Base-by-base conservation (phyloP, 2,113 vertebrate genomes). In the Cynopterus brachyotis region DNA sequence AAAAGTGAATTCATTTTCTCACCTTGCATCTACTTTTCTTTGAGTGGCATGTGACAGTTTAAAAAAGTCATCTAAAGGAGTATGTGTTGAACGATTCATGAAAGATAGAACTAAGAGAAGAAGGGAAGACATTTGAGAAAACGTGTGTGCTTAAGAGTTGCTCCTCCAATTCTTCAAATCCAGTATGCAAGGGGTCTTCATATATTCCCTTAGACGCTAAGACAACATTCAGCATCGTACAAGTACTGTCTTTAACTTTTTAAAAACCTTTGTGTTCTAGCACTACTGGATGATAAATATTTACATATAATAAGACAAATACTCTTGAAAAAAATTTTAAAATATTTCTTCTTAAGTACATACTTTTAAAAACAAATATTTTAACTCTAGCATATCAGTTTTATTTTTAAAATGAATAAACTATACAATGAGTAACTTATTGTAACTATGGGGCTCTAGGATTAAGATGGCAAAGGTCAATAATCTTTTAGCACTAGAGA, bases 31-130 rank as follows among this genome's bases (percentile, higher is more conserved):
- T 79, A 91, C 84, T 97, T 98, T 91, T 67, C 84, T 96, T 97
- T 98, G 98, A 98, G 55, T 98, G 98, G 97, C 98, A 98, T 26
- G 62, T 30, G 93, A 97, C 90, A 98, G 82, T 96, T 97, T 95
- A 95, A 98, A 98, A 94, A 76, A 98, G 91, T 97, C 96, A 98
- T 88, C 84, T 79, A 96, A 88, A 83, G 72, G 55, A 97, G 93
- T 96, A 75, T 97, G 96, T 98, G 96, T 90, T 95, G 95, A 98
- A 97, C 97, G 98, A 98, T 96, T 97, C 96, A 85, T 95, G 83
- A 97, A 96, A 98, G 97, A 97, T 81, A 97, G 96, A 96, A 89
- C 92, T 98, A 96, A 98, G 62, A 85, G 84, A 67, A 89, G 69
- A 92, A 73, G 96, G 97, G 98, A 96, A 98, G 98, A 98, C 92